Evolutionary conservation across 2,113 vertebrate genomes (phyloP), one percentile per base, ranked within the genome.

Genomic region (Camarhynchus parvulus): DNA sequence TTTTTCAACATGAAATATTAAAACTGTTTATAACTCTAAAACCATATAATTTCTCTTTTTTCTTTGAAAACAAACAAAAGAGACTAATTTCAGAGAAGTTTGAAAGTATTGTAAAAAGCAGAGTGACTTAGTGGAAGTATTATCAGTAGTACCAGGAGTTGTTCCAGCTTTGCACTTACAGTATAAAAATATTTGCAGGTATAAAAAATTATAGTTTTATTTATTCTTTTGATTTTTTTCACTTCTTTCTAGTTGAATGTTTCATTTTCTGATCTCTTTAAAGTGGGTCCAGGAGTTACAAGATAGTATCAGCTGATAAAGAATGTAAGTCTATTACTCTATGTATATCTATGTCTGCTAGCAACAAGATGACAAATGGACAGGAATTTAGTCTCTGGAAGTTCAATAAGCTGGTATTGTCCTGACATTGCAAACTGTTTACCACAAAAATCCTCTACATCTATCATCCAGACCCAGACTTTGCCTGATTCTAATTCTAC

Each of bases 351-450:
- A 75, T 83, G 93, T 92, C 97, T 87, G 77, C 53, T 92, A 89
- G 92, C 87, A 97, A 73, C 70, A 89, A 90, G 74, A 89, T 98
- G 96, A 98, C 96, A 97, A 98, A 98, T 97, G 90, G 75, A 94
- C 92, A 90, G 80, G 94, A 94, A 96, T 97, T 97, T 96, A 89
- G 66, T 81, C 87, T 97, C 87, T 95, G 94, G 97, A 95, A 97
- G 96, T 97, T 97, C 94, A 94, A 92, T 97, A 97, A 97, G 49
- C 87, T 93, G 70, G 70, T 93, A 90, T 95, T 96, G 96, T 97
- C 96, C 89, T 97, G 94, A 97, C 95, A 97, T 87, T 95, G 96
- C 82, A 92, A 94, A 96, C 94, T 97, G 94, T 98, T 98, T 97
- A 96, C 94, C 73, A 95, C 55, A 67, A 95, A 97, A 97, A 92